Evolutionary conservation across 1,140 invertebrate genomes (phyloP).

Genomic region (Drosophila novamexicana): DNA sequence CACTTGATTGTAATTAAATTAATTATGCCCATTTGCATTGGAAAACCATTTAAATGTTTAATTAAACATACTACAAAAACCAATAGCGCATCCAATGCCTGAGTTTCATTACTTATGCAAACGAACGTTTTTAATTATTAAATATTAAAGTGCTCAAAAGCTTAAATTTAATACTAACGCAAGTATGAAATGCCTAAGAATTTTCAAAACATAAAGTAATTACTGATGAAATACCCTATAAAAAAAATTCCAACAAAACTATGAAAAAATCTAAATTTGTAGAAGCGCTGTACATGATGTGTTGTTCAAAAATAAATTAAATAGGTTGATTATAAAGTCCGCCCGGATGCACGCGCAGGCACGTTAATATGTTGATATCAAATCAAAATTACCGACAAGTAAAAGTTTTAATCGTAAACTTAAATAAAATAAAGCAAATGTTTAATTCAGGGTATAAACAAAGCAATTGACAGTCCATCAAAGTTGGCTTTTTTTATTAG

Average conservation of each 20-base stretch:
- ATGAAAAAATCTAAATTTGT: too few species aligned
- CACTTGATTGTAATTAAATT: conserved; percentile 76
- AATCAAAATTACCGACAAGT: too few species aligned
- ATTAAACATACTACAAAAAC: conserved; percentile 53
- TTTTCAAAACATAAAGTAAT: too few species aligned
- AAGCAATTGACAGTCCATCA: conserved; percentile 17
- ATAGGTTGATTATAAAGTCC: too few species aligned
- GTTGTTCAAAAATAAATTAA: too few species aligned
- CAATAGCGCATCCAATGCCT: conserved; percentile 1
- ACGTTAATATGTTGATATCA: too few species aligned
- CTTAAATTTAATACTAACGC: neutral
- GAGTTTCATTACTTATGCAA: conserved; percentile 48
- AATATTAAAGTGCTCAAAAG: conserved; percentile 14
- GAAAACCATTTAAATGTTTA: conserved; percentile 77
- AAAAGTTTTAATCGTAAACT: neutral
- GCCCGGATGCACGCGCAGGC: too few species aligned
- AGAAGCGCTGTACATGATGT: too few species aligned
- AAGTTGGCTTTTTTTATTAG: neutral
- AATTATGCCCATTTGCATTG: conserved; percentile 78
- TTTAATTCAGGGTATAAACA: neutral
- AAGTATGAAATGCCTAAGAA: too few species aligned
- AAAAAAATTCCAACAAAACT: too few species aligned
- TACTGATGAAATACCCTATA: too few species aligned
- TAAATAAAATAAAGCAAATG: neutral
- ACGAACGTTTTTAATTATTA: conserved; percentile 43